Percentiles rank a stretch among this genome's conserved stretches.
Evolutionary conservation across 2,888 invertebrate species (phyloP).

Genomic region (Sarcophaga carnaria): DNA sequence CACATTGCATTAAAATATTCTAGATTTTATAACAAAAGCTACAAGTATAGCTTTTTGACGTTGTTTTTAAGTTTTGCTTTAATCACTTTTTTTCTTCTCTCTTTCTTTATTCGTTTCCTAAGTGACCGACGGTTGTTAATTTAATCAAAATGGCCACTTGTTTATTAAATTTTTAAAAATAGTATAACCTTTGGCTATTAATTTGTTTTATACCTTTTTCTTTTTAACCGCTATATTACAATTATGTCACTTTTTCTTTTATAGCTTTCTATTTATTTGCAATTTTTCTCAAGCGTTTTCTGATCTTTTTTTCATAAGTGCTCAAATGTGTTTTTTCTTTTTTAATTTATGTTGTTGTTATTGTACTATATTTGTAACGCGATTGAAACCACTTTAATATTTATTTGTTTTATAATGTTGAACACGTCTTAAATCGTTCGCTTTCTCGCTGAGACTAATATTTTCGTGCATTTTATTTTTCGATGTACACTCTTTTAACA

Average conservation of each 20-base stretch:
- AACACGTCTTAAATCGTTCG: slow-evolving; percentile 73
- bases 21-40: slow-evolving; percentile 46
- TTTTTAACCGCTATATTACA: not conserved
- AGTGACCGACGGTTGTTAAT: slow-evolving; percentile 50
- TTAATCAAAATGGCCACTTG: slow-evolving; percentile 71
- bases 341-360: not conserved
- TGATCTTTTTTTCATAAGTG: slow-evolving; percentile 1
- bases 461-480: slow-evolving; percentile 49
- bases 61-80: slow-evolving; percentile 65
- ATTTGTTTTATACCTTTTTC: slow-evolving; percentile 50
- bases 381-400: not conserved
- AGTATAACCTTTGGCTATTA: not conserved
- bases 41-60: slow-evolving; percentile 4
- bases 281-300: slow-evolving; percentile 1
- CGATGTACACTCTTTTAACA: slow-evolving; percentile 27
- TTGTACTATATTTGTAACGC: slow-evolving; percentile 14
- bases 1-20: slow-evolving; percentile 19
- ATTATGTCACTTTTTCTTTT: slow-evolving; percentile 23
- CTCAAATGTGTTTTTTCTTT: slow-evolving; percentile 25
- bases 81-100: slow-evolving; percentile 36
- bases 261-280: not conserved
- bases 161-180: slow-evolving; percentile 38
- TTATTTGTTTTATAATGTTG: slow-evolving; percentile 32
- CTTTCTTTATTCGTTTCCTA: slow-evolving; percentile 64
- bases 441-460: slow-evolving; percentile 74